Base-by-base conservation (phyloP, 2,113 vertebrate genomes). In the Cyprinodon brontotheroides region DNA sequence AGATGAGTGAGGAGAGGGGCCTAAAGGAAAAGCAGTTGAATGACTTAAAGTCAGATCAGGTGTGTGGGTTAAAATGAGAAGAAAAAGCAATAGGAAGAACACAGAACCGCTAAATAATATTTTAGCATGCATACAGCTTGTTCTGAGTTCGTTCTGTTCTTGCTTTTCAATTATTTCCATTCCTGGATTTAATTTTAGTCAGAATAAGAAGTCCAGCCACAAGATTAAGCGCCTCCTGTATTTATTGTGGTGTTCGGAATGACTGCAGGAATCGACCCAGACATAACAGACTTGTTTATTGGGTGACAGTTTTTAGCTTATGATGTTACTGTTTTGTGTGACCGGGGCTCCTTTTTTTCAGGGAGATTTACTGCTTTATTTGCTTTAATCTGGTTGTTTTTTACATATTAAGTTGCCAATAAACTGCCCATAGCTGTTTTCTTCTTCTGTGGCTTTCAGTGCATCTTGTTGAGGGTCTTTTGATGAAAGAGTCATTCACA, bases 281-380 rank as follows among this genome's bases (percentile, higher is more conserved):
- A 91, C 78, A 71, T 60, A 77, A 80, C 72, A 60, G 12, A 57
- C 68, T 70, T 74, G 20, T 74, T 69, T 59, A 73, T 72, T 48
- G 68, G 69, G 39, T 39, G 20, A 71, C 70, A 59, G 68, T 71
- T 68, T 81, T 81, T 73, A 78, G 68, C 67, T 71, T 78, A 80
- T 78, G 79, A 66, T 74, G 80, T 81, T 89, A 38, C 13, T 11
- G 39, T 61, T 68, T 50, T 66, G 47, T 45, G 20, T 50, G 11
- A 70, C 40, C 63, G 67, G 14, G 29, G 70, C 68, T 75, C 63
- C 60, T 68, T 45, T 57, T 57, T 65, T 72, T 70, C 20, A 38
- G 3, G 53, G 17, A 73, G 22, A 82, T 63, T 71, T 48, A 67
- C 10, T 61, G 37, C 65, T 38, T 74, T 50, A 43, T 76, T 79